Base-by-base conservation (phyloP, 2,113 vertebrate species). In the Cyprinodon variegatus region DNA sequence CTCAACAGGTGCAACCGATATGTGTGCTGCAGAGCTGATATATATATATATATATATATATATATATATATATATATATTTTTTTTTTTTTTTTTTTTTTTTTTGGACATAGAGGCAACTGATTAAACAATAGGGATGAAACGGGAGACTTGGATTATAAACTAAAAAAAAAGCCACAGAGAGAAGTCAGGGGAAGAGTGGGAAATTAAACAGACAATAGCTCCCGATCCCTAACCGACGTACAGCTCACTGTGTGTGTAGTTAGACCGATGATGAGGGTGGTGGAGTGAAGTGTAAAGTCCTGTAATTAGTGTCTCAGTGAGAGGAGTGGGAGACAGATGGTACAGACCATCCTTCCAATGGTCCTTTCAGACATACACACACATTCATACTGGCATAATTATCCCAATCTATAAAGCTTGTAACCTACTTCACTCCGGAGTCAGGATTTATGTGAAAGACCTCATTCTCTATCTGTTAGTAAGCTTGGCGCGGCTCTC, bases 231-330 rank as follows among this genome's bases (percentile, higher is more conserved):
- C 60, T 65, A 72, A 76, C 61, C 61, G 5, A 37, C 68, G 29
- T 50, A 36, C 14, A 72, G 63, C 36, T 72, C 39, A 38, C 48
- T 39, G 22, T 66, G 59, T 63, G 61, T 73, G 68, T 67, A 41
- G 64, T 69, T 74, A 57, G 64, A 61, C 73, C 82, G 84, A 38
- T 88, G 84, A 85, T 85, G 87, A 90, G 86, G 76, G 81, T 83
- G 80, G 78, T 84, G 73, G 86, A 90, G 88, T 76, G 70, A 90
- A 88, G 91, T 91, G 88, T 90, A 86, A 90, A 91, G 88, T 91
- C 87, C 88, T 87, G 87, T 91, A 89, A 92, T 92, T 91, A 92
- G 89, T 90, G 85, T 90, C 88, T 89, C 79, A 87, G 87, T 90
- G 90, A 91, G 89, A 88, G 72, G 77, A 88, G 60, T 76, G 73